Evolutionary conservation across 2,113 vertebrate species (phyloP), one percentile per base, ranked within the genome.

Genomic region (Alligator sinensis): DNA sequence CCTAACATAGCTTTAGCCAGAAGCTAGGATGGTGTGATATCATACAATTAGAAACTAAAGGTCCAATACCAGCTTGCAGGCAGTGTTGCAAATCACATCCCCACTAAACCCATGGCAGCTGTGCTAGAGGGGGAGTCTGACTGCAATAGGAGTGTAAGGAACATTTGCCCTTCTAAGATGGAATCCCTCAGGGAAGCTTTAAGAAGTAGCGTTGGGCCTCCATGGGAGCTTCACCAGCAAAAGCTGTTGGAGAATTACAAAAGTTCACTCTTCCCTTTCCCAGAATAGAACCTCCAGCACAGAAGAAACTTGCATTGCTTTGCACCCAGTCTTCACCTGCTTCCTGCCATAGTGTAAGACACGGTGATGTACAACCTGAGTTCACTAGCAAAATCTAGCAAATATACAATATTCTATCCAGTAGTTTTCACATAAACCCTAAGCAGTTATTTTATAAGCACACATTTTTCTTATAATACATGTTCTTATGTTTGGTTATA

Each of bases 121-220:
- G 28, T 34, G n/a, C 27, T 57, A 59, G 5, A 74, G 12, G 81
- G 10, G 55, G 59, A 88, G 86, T 25, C 17, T 47, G 61, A 27
- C 61, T 21, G 58, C 24, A 38, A 25, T 16, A 86, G 1, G 28
- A 72, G 14, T n/a, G n/a, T 19, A 72, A 72, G 30, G 75, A 82
- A 0, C 1, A 1, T 13, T 24, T 59, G 47, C 47, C 7, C 3
- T 0, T 38, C 27, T 61, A 25, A 30, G 70, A 9, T 47, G 47
- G 22, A 7, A 14, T 78, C 5, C 2, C 3, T 5, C 25, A 0
- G 0, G 66, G 12, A 83, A 63, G n/a, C 2, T 27, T 34, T n/a
- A 38, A 22, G 14, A 77, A 63, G 64, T 1, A 47, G 6, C 17
- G 83, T 9, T 9, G 59, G 75, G 5, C 3, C 72, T 62, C 63